Conservation (phyloP, 1,140 invertebrate species). For the Leptinotarsa undecemlineata region DNA sequence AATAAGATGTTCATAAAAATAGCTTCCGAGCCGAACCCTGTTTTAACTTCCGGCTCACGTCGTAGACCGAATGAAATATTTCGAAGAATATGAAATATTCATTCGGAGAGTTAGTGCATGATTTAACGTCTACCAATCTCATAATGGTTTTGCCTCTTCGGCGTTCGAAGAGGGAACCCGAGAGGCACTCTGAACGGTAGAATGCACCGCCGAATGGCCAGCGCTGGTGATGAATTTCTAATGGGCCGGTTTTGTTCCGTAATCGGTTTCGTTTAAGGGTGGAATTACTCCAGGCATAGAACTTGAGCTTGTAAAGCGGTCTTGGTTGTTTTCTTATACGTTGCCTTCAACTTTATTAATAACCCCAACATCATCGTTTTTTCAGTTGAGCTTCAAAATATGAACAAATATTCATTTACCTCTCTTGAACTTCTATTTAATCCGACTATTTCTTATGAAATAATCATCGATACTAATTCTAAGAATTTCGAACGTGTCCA, state of each 20-base stretch:
- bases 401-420: too few relatives aligned
- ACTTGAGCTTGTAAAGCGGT: too few relatives aligned
- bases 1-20: conserved; percentile 10
- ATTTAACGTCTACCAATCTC: conserved; percentile 15
- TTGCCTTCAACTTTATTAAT: too few relatives aligned
- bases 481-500: too few relatives aligned
- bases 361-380: too few relatives aligned
- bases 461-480: too few relatives aligned
- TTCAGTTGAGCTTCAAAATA: too few relatives aligned
- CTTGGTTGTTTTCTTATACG: too few relatives aligned
- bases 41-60: conserved; percentile 17
- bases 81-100: conserved; percentile 18
- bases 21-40: not conserved
- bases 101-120: conserved; percentile 14
- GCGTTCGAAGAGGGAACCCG: not conserved
- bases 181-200: conserved; percentile 10
- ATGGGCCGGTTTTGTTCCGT: not conserved
- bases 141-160: not conserved
- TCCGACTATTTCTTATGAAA: too few relatives aligned
- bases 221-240: conserved; percentile 14
- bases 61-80: conserved; percentile 11
- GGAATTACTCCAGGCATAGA: not conserved
- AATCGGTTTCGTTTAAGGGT: not conserved
- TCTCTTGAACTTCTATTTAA: too few relatives aligned
- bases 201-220: conserved; percentile 3